Evolutionary conservation across 2,888 invertebrate species (phyloP), one percentile per base, ranked within the genome.

Genomic region (Hypercompe scribonia): DNA sequence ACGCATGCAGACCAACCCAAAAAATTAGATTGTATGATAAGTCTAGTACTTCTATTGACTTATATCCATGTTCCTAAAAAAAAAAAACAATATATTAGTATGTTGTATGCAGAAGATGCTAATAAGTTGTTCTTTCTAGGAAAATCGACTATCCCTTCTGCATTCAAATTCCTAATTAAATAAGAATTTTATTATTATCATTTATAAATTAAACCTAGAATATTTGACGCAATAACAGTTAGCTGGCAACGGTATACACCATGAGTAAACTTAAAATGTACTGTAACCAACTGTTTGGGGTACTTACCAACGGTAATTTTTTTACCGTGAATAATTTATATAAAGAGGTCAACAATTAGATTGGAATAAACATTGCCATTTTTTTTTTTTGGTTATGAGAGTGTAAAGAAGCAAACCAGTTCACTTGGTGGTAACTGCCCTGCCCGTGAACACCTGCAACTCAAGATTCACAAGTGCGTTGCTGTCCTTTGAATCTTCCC

Each of bases 1-100:
- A 97, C 0, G 97, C 96, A 80, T 97, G 96, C 71, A 97, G 88
- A 18, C 97, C 96, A 68, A 97, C 95, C 87, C 97, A 96, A 80
- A 96, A 96, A 68, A 97, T 96, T 75, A 96, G 93, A 89, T 97
- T 97, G 86, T 96, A 94, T 0, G 97, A 96, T 63, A 96, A 84
- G 82, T 96, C 95, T 31, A 96, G 88, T 36, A 95, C 87, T 89
- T 94, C 92, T 74, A 96, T 84, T 18, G 94, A 93, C 18, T 90
- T 91, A 77, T 96, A 95, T 36, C 94, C 94, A 36, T 92, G 87
- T 81, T 96, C 93, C 96, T 96, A 87, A 28, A 87, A 61, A 87
- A 79, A 96, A 93, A 69, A 11, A 46, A 7, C 58, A 28, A 28
- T 34, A 34, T 18, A 70, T 70, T 46, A 46, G n/a, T 31, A 33